Conservation (phyloP, 2,113 vertebrate species). For the Helogale parvula region DNA sequence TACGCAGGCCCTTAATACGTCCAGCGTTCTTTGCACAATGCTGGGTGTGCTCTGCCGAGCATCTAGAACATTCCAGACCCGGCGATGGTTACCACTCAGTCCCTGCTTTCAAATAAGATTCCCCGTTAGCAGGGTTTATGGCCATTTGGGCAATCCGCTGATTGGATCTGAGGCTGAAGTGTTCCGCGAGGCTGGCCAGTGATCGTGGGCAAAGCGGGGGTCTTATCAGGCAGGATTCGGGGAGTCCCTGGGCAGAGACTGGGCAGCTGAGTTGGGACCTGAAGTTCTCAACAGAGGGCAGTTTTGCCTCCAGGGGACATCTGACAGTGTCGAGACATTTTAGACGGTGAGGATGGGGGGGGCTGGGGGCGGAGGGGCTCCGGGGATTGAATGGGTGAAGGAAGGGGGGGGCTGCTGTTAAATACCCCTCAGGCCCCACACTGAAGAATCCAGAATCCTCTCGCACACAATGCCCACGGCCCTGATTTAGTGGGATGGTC, state of each 20-base stretch:
- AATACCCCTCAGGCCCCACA: rapidly evolving
- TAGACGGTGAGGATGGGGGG: too few species aligned
- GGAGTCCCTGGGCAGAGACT: neutral
- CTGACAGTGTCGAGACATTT: neutral
- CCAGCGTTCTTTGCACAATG: neutral
- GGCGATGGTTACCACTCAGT: rapidly evolving
- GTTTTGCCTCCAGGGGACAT: neutral
- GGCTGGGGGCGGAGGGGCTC: too few species aligned
- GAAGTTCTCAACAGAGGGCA: neutral
- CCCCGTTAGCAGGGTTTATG: neutral
- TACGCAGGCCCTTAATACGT: neutral
- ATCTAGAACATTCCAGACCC: neutral
- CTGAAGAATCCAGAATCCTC: neutral
- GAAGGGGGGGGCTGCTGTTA: too few species aligned
- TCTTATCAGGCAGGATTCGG: neutral
- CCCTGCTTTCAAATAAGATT: neutral
- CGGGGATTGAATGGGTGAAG: rapidly evolving
- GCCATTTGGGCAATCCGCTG: neutral
- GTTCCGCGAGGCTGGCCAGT: neutral
- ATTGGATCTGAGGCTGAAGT: neutral
- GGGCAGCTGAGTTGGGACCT: neutral
- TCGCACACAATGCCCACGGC: neutral
- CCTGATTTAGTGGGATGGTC: neutral
- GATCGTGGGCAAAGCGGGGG: rapidly evolving
- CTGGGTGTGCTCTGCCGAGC: neutral